These are phyloP conservation scores for Ageneiosus marmoratus DNA, from an alignment of 2,113 vertebrate genomes.

Conservation along the genomic window DNA sequence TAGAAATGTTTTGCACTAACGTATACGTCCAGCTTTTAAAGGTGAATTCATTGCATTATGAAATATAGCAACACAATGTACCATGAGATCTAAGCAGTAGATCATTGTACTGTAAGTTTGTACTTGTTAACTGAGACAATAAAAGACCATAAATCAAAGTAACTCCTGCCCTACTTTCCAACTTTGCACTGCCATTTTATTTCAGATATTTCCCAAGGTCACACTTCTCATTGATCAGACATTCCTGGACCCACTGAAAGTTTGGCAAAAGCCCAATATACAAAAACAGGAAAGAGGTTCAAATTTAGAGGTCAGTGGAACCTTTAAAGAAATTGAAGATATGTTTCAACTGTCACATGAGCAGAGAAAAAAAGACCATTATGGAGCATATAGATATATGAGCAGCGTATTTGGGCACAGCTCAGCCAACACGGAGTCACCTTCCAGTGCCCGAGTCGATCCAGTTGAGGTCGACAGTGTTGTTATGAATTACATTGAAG, in stretches of 20 bases:
- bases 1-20: not conserved
- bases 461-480: slow-evolving; percentile 40
- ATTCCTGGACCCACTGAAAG: not conserved
- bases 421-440: not conserved
- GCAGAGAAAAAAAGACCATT: not conserved
- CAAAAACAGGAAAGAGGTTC: not conserved
- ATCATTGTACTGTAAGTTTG: not conserved
- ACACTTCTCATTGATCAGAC: not conserved
- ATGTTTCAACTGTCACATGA: slow-evolving; percentile 6
- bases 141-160: too few relatives aligned
- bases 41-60: not conserved
- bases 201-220: slow-evolving; percentile 65
- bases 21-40: not conserved
- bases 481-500: slow-evolving; percentile 62
- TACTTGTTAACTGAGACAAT: not conserved
- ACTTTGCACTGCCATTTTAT: not conserved
- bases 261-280: not conserved
- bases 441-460: not conserved
- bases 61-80: not conserved
- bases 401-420: not conserved
- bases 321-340: slow-evolving; percentile 47
- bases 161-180: too few relatives aligned
- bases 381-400: not conserved
- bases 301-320: slow-evolving; percentile 40
- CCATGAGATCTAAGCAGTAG: not conserved